These are phyloP conservation scores for Austrofundulus limnaeus DNA, from an alignment of 2,113 vertebrate species.

Conservation along the genomic window DNA sequence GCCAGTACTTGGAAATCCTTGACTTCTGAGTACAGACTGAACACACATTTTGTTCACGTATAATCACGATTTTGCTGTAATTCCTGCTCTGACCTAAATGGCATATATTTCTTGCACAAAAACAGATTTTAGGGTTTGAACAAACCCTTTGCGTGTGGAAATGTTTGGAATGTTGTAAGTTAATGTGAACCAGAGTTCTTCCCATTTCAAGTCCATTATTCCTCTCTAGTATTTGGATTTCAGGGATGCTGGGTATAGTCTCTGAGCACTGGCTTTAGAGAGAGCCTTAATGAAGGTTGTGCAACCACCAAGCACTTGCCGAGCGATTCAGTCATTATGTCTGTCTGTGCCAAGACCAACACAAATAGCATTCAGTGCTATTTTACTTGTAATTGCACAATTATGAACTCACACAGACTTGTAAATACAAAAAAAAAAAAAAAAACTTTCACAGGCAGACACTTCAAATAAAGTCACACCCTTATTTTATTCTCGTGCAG, in stretches of 20 bases:
- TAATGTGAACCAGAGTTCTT: not conserved
- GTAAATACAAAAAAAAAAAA: not conserved
- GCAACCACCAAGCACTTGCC: constrained; percentile 6
- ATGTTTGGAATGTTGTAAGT: not conserved
- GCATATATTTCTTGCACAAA: not conserved
- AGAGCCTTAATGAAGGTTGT: constrained; percentile 8
- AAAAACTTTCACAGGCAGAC: not conserved
- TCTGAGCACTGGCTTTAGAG: not conserved
- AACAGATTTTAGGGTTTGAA: not conserved
- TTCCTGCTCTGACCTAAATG: not conserved
- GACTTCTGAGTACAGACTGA: not conserved
- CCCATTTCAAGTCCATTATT: not conserved
- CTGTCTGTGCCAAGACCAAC: constrained; percentile 20
- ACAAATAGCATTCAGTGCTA: constrained; percentile 1
- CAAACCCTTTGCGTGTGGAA: not conserved
- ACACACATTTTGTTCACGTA: not conserved
- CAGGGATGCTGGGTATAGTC: not conserved
- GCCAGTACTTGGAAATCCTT: not conserved
- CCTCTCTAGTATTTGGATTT: not conserved
- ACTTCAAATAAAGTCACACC: not conserved
- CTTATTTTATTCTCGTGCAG: constrained; percentile 11
- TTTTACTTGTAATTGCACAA: constrained; percentile 17
- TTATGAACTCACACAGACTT: not conserved
- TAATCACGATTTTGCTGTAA: not conserved
- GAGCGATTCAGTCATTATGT: constrained; percentile 7